These are phyloP conservation scores for Datnioides undecimradiatus DNA, from an alignment of 2,113 vertebrate genomes.

Conservation along the genomic window DNA sequence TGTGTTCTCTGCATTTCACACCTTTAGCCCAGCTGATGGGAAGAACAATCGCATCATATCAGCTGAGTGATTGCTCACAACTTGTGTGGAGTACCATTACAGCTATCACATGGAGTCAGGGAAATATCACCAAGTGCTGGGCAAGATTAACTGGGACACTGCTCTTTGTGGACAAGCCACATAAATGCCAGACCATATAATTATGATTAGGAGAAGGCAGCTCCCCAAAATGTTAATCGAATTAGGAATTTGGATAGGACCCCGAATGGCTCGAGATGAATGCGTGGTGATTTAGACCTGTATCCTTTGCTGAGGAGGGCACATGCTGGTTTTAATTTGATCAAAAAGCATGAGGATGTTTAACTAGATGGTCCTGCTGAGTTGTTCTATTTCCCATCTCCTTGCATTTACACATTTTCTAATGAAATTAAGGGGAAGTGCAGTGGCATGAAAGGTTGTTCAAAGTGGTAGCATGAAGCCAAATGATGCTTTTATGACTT, in stretches of 20 bases:
- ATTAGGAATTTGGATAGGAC: constrained; percentile 52
- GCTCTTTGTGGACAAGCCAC: constrained; percentile 56
- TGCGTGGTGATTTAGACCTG: constrained; percentile 11
- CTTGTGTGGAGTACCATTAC: constrained; percentile 38
- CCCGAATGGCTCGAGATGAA: constrained; percentile 35
- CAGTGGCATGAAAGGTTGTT: constrained; percentile 43
- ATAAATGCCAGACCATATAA: constrained; percentile 64
- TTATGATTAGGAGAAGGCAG: constrained; percentile 53
- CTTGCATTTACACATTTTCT: constrained; percentile 37
- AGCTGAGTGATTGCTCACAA: constrained; percentile 55
- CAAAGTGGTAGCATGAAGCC: constrained; percentile 48
- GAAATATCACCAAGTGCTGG: constrained; percentile 28
- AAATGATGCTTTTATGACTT: constrained; percentile 55
- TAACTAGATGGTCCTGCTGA: constrained; percentile 42
- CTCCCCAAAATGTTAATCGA: constrained; percentile 72
- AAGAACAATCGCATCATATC: constrained; percentile 48
- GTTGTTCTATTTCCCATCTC: constrained; percentile 27
- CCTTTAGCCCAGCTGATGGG: constrained; percentile 47
- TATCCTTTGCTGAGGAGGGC: constrained; percentile 14
- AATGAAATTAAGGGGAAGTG: constrained; percentile 56
- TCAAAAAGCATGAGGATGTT: constrained; percentile 38
- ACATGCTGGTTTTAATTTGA: constrained; percentile 56
- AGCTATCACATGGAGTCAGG: constrained; percentile 33
- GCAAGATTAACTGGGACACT: constrained; percentile 52
- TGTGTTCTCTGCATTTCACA: constrained; percentile 49